Evolutionary conservation across 2,888 invertebrate species (phyloP), one percentile per base, ranked within the genome.

Genomic region (Latrodectus hesperus): DNA sequence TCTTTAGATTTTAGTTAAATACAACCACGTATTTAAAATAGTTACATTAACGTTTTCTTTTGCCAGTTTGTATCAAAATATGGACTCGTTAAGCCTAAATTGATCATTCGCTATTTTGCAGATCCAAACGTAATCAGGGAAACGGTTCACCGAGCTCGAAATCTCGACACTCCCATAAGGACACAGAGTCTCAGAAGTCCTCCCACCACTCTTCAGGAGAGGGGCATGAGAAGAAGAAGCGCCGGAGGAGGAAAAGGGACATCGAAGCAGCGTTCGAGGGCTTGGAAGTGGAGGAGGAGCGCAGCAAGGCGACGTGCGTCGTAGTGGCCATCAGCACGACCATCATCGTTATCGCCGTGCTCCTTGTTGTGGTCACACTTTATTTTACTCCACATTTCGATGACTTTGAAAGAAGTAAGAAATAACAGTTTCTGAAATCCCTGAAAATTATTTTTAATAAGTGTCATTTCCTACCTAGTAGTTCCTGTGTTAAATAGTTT

Each of bases 321-420:
- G 87, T 88, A 26, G 87, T 83, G n/a, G 82, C 77, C 78, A 88
- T 88, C 64, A 88, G 87, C 49, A 82, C 82, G n/a, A 88, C 82
- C 16, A 88, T 88, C 68, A 88, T 88, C 64, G 78, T 83, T 49
- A 67, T 88, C 6, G 87, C 87, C 1, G 87, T 88, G 26, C 26
- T 83, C 64, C 64, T 88, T 3, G 87, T 88, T 9, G 82, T 88
- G 14, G 78, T 88, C n/a, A 88, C 87, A 8, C 74, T 88, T 9
- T 88, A 88, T 60, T 74, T 88, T 26, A 88, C 87, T 2, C 87
- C 87, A 0, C 87, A 88, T 22, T 67, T 86, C 51, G 53, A 74
- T 1, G 87, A 88, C 10, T 77, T 77, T 6, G 86, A 86, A 16
- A 76, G 53, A 65, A 52, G 84, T 84, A n/a, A 74, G 73, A 53